phyloP scores from a whole-genome alignment of 2,113 vertebrate species.

The Calyptommatus sinebrachiatus region DNA sequence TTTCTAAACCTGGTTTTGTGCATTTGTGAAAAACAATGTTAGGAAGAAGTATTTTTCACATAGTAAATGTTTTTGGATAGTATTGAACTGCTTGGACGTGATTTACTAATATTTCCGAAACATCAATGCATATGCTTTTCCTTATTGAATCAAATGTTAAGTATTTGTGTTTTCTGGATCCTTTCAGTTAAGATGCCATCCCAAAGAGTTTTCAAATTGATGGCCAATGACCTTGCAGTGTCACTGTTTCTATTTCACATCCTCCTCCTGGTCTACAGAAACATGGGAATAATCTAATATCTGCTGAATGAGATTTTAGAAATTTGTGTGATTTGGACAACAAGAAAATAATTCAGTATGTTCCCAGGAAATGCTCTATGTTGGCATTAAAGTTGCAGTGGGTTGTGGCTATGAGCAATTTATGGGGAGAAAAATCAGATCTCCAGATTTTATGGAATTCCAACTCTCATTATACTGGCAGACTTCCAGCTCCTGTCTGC shows the following conservation, averaged over 20 bases:
- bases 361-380: not conserved
- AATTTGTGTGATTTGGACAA: not conserved
- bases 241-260: not conserved
- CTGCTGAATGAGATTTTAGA: not conserved
- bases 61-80: not conserved
- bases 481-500: not conserved
- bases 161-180: not conserved
- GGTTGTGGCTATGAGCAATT: not conserved
- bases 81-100: not conserved
- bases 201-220: not conserved
- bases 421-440: not conserved
- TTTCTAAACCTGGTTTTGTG: not conserved
- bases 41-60: not conserved
- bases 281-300: not conserved
- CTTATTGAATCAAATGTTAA: not conserved
- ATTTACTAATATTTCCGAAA: not conserved
- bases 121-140: not conserved
- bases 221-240: not conserved
- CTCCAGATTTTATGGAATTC: not conserved
- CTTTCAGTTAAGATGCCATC: not conserved
- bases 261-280: not conserved
- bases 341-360: not conserved
- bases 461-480: not conserved
- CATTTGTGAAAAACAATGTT: not conserved
- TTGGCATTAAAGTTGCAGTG: not conserved